phyloP scores from a whole-genome alignment of 30 jellyfish, hydroid and myxozoan species.

The Pelagia noctiluca region DNA sequence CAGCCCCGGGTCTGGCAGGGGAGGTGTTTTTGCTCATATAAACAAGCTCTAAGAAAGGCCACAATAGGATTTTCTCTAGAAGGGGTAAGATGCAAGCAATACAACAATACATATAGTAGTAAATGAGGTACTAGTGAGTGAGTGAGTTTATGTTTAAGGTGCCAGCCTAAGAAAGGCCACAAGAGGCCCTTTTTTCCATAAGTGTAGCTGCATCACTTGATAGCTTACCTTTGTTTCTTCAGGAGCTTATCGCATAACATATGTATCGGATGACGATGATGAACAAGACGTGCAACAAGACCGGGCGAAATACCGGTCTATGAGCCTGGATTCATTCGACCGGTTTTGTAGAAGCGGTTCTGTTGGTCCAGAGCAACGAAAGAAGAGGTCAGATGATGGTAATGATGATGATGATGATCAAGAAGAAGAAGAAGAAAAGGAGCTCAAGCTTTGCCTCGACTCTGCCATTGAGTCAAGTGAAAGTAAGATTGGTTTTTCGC shows the following conservation, averaged over 20 bases:
- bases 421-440: conserved; percentile 42
- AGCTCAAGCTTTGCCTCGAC: background rate
- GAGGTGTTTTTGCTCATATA: too few species aligned
- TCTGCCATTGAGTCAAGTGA: conserved; percentile 40
- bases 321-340: conserved; percentile 88
- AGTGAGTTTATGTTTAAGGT: too few species aligned
- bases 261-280: conserved; percentile 73
- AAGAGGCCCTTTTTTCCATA: background rate
- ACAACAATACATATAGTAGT: too few species aligned
- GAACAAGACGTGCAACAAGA: conserved; percentile 31
- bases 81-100: too few species aligned
- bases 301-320: conserved; percentile 35
- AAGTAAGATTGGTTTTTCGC: too few species aligned
- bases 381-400: background rate
- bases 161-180: too few species aligned
- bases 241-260: conserved; percentile 82
- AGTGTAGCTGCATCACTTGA: background rate
- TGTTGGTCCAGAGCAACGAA: conserved; percentile 31
- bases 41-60: too few species aligned
- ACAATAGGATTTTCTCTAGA: too few species aligned
- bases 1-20: too few species aligned
- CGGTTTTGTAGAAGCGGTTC: conserved; percentile 88
- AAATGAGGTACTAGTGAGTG: too few species aligned
- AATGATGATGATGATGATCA: background rate
- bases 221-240: background rate